Percentiles rank a stretch among this genome's conserved stretches.
These are phyloP conservation scores for Amphilophus citrinellus DNA, from an alignment of 2,113 vertebrate species.

Conservation along the genomic window DNA sequence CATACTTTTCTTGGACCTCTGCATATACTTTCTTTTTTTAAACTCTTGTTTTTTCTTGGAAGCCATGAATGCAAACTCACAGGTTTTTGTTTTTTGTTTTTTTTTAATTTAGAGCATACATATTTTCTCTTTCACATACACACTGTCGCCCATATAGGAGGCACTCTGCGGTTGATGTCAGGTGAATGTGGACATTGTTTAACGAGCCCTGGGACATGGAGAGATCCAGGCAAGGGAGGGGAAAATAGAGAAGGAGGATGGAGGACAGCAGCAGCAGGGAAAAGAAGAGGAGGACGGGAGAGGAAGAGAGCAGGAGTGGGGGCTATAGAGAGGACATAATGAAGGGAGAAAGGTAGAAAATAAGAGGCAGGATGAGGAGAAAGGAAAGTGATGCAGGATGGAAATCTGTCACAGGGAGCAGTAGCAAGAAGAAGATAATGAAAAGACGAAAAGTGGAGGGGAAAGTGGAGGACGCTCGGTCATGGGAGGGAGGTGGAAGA, in stretches of 20 bases:
- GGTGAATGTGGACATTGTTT: constrained; percentile 75
- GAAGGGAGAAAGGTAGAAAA: neutral
- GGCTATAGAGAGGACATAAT: neutral
- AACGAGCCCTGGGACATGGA: constrained; percentile 67
- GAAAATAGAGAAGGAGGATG: constrained; percentile 44
- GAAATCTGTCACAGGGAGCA: constrained; percentile 38
- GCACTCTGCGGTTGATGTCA: constrained; percentile 65
- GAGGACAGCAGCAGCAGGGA: constrained; percentile 55
- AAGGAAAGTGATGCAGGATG: constrained; percentile 14
- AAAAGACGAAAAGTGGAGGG: constrained; percentile 23
- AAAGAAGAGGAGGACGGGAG: neutral
- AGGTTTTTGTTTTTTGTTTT: too few relatives aligned
- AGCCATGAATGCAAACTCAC: constrained; percentile 28
- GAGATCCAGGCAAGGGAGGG: constrained; percentile 33
- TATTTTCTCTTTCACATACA: constrained; percentile 19
- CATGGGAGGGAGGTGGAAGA: constrained; percentile 22
- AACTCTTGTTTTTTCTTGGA: constrained; percentile 22
- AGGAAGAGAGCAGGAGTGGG: neutral
- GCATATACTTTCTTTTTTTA: constrained; percentile 1
- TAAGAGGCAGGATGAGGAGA: neutral
- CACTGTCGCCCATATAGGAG: constrained; percentile 54
- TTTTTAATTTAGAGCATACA: constrained; percentile 33
- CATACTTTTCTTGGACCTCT: constrained; percentile 18
- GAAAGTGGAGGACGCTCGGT: constrained; percentile 55
- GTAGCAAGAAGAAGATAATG: neutral